phyloP scores from a whole-genome alignment of 2,888 invertebrate species.

The Eupithecia vulgata region DNA sequence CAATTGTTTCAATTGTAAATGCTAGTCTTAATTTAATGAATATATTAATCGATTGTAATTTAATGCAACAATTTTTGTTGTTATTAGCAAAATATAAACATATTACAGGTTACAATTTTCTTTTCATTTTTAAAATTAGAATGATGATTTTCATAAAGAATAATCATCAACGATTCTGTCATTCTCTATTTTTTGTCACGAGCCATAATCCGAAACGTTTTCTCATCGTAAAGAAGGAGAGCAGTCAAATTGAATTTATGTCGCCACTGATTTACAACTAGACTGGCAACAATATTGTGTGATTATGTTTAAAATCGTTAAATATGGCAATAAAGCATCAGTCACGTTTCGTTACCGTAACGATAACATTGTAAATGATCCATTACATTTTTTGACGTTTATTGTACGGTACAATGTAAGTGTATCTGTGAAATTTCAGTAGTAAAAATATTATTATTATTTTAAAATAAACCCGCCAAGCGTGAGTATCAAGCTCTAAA shows the following conservation, averaged over 20 bases:
- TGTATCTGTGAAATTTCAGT: slow-evolving; percentile 15
- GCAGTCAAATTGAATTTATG: slow-evolving; percentile 65
- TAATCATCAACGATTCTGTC: not conserved
- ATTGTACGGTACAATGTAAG: slow-evolving; percentile 40
- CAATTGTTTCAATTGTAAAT: too few relatives aligned
- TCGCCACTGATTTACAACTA: slow-evolving; percentile 74
- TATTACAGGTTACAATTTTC: not conserved
- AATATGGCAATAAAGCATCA: slow-evolving; percentile 74
- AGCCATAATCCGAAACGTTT: slow-evolving; percentile 48
- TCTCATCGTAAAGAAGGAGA: slow-evolving; percentile 63
- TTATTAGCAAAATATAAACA: not conserved
- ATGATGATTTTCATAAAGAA: not conserved
- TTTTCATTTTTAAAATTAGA: not conserved
- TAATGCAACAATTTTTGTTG: not conserved
- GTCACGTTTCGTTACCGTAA: slow-evolving; percentile 74
- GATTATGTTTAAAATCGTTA: slow-evolving; percentile 72
- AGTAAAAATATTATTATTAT: not conserved
- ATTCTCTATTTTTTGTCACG: not conserved
- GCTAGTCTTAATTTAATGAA: too few relatives aligned
- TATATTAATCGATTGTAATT: too few relatives aligned
- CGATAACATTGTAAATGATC: slow-evolving; percentile 64
- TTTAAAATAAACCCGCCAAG: not conserved
- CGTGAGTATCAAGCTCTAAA: not conserved
- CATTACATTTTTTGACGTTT: slow-evolving; percentile 50
- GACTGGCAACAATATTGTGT: slow-evolving; percentile 72